phyloP scores from a whole-genome alignment of 2,797 vertebrate genomes.

The Liasis olivaceus region DNA sequence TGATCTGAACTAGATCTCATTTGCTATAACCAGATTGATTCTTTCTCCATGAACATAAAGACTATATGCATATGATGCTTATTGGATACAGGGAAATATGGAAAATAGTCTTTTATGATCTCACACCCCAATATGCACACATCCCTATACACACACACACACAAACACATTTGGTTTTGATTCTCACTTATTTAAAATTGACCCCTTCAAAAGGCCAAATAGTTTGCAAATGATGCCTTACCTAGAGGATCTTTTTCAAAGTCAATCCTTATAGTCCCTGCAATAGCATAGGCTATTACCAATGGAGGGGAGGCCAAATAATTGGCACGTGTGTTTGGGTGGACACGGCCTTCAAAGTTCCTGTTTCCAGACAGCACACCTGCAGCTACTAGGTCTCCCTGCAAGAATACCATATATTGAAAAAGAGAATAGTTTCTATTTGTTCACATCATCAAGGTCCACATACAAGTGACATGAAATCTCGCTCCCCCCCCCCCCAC shows the following conservation, averaged over 20 bases:
- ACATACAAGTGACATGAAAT: background rate
- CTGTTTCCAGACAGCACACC: conserved; percentile 94
- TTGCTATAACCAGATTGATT: background rate
- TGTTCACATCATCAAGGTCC: background rate
- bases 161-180: background rate
- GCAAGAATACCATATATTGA: background rate
- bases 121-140: background rate
- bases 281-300: conserved; percentile 95
- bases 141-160: background rate
- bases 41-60: background rate
- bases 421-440: background rate
- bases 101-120: background rate
- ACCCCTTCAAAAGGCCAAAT: background rate
- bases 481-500: background rate
- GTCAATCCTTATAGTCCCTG: conserved; percentile 90
- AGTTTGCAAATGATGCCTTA: conserved; percentile 65
- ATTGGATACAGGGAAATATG: background rate
- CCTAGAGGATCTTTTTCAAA: conserved; percentile 92
- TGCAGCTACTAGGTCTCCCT: conserved; percentile 92
- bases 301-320: conserved; percentile 93
- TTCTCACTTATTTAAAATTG: background rate
- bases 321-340: conserved; percentile 95
- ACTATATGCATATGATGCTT: background rate
- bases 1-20: background rate
- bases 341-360: conserved; percentile 97